Conservation (phyloP, 2,113 vertebrate species). For the Aegithalos caudatus region DNA sequence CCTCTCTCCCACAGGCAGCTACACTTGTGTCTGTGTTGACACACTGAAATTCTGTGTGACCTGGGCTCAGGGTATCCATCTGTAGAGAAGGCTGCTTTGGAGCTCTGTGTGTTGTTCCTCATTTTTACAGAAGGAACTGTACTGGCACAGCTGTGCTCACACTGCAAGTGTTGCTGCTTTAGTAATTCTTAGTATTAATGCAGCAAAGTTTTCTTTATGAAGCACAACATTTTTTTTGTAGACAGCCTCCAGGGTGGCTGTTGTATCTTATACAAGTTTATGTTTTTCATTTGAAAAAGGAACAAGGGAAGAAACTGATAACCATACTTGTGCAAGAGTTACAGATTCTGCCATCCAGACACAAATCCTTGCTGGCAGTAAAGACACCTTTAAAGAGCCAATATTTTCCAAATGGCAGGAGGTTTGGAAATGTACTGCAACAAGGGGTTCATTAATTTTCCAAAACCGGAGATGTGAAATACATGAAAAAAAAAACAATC, state of each 20-base stretch:
- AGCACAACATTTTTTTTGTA: not conserved
- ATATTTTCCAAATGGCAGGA: not conserved
- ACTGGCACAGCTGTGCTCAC: not conserved
- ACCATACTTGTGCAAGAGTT: not conserved
- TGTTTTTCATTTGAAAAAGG: not conserved
- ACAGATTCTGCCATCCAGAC: not conserved
- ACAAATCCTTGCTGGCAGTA: not conserved
- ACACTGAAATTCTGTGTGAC: not conserved
- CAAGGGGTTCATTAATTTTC: not conserved
- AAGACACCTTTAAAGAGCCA: not conserved
- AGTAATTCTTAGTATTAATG: not conserved
- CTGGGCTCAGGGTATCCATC: not conserved
- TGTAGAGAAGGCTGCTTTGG: not conserved
- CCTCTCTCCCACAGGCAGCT: not conserved
- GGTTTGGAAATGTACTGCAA: not conserved
- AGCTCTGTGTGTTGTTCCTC: not conserved
- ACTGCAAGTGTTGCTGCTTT: not conserved
- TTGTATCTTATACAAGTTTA: not conserved
- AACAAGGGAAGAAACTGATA: not conserved
- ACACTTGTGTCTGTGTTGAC: not conserved
- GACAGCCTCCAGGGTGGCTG: not conserved
- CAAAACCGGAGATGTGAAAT: not conserved
- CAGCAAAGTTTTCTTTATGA: not conserved
- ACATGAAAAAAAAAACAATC: not conserved
- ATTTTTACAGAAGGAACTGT: not conserved